Base-by-base conservation (phyloP, 2,113 vertebrate genomes). In the Semnornis frantzii region DNA sequence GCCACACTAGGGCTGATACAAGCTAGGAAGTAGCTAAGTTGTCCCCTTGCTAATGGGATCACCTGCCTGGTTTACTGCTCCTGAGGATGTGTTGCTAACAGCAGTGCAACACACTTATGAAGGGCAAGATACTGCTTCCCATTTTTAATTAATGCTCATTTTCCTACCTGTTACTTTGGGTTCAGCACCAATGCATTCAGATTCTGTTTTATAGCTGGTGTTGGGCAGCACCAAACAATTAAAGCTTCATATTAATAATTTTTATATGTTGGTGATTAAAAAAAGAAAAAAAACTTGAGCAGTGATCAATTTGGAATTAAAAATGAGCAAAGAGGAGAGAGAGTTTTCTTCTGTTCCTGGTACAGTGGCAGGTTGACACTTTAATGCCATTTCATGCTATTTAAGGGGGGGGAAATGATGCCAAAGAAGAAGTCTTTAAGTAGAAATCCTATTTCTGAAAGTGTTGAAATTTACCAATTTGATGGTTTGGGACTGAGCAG, bases 91-190 rank as follows among this genome's bases (percentile, higher is more conserved):
- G 4, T 6, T 18, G 48, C 17, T 59, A 5, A 1, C 6, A 24
- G 7, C 52, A 13, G 17, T 10, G 12, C 64, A 39, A 1, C 13
- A 66, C 16, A 1, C 34, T 69, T 23, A 5, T 19, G 15, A 68
- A 48, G 13, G 58, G 17, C 21, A 62, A 65, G 11, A 1, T 13
- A 1, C 44, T 50, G 34, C 34, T 44, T 33, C 16, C 0, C 0
- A 1, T n/a, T 76, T 59, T n/a, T 39, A 10, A 19, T 13, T 44
- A 16, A 30, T 3, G 0, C 21, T 50, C 0, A 0, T 76, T 91
- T 79, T 76, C 75, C 50, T 82, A 2, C 23, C 39, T 20, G 0
- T 65, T 76, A 52, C 34, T 50, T 72, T 33, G 25, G 28, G 12
- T 52, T 59, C 1, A 2, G 12, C 19, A 23, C 9, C 15, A 16